Evolutionary conservation across 2,797 vertebrate genomes (phyloP), one percentile per base, ranked within the genome.

Genomic region (Eulemur mongoz): DNA sequence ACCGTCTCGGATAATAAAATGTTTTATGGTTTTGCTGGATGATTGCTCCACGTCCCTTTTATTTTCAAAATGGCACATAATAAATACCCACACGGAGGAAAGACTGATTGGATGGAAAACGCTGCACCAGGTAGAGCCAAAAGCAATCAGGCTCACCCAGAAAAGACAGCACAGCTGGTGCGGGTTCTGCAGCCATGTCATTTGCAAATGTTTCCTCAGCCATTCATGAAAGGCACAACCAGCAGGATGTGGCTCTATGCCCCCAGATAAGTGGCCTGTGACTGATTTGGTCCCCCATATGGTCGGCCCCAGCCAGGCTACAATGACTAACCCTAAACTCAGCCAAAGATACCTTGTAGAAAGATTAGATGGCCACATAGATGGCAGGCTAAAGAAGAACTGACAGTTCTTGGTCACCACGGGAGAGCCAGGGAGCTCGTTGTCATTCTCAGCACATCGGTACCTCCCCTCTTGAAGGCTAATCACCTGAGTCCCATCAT

Each of bases 1-100:
- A 92, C 96, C 40, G 65, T 95, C 96, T 94, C 72, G 52, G 97
- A 97, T 97, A 97, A 98, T 97, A 98, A 98, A 98, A 97, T 98
- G 96, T 92, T 98, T 97, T 96, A 98, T 96, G 94, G 94, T 97
- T 97, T 97, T 96, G 93, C 96, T 96, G 97, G 97, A 98, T 97
- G 98, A 98, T 97, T 98, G 98, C 97, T 96, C 94, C 1, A 0
- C 13, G 0, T 98, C 93, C 96, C 95, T 96, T 98, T 96, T 97
- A 97, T 98, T 98, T 98, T 97, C 83, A 94, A 96, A 98, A 98
- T 97, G 98, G 91, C 96, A 97, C 95, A 98, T 97, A 97, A 97
- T 96, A 98, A 98, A 98, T 97, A 97, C 96, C 93, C 97, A 92
- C 40, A 10, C 25, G 22, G 96, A 97, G 95, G 87, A 92, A 95